Conservation (phyloP, 2,797 vertebrate genomes). For the Crax fasciolata region DNA sequence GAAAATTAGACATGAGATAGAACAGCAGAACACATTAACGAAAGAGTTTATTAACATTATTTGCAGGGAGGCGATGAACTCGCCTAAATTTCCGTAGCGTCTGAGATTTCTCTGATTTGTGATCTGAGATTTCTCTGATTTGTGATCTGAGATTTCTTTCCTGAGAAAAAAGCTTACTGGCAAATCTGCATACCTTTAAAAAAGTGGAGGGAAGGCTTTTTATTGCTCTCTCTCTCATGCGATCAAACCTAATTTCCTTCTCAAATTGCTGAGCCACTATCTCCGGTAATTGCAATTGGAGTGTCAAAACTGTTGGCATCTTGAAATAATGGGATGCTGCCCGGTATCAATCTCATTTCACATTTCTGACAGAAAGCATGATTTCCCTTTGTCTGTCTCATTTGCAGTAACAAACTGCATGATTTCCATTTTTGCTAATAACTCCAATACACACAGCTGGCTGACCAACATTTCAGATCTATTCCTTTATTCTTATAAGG, state of each 20-base stretch:
- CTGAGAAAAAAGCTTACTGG: slow-evolving; percentile 18
- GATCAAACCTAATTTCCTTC: slow-evolving; percentile 57
- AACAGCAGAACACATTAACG: slow-evolving; percentile 49
- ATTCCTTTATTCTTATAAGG: background rate
- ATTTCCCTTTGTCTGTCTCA: slow-evolving; percentile 56
- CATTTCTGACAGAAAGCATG: slow-evolving; percentile 53
- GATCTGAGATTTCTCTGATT: background rate
- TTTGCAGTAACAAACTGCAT: slow-evolving; percentile 46
- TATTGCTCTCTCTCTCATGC: background rate
- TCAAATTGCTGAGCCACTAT: slow-evolving; percentile 64
- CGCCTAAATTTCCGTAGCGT: background rate
- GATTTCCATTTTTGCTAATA: slow-evolving; percentile 60
- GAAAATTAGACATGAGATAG: background rate
- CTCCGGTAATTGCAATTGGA: slow-evolving; percentile 52
- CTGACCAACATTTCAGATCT: slow-evolving; percentile 35
- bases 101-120: background rate
- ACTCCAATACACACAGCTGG: slow-evolving; percentile 11
- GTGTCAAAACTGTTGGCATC: slow-evolving; percentile 64
- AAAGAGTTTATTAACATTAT: slow-evolving; percentile 46
- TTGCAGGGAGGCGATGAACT: slow-evolving; percentile 54
- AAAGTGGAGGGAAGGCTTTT: background rate
- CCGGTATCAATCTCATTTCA: slow-evolving; percentile 62
- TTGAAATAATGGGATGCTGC: slow-evolving; percentile 58
- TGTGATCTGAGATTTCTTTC: background rate
- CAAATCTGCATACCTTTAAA: slow-evolving; percentile 47